Conservation (phyloP, 2,113 vertebrate species). For the Bucco capensis region DNA sequence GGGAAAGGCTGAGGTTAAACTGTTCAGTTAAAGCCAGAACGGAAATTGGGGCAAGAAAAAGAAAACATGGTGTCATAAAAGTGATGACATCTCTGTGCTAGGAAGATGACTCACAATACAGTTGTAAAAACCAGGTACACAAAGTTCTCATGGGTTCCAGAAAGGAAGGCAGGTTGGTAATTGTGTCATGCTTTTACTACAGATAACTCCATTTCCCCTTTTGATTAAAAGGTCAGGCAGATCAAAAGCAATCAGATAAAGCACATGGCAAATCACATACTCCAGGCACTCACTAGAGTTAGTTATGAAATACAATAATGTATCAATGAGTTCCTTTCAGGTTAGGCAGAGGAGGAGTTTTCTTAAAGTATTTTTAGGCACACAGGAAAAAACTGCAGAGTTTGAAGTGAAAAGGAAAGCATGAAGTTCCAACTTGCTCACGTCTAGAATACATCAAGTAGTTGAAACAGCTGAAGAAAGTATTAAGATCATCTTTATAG, state of each 20-base stretch:
- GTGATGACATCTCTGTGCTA: not conserved
- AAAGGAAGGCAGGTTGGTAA: not conserved
- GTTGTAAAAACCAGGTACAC: not conserved
- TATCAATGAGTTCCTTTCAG: not conserved
- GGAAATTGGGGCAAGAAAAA: slow-evolving; percentile 28
- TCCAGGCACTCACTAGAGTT: not conserved
- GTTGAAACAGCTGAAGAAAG: not conserved
- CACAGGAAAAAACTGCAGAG: not conserved
- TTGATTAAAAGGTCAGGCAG: not conserved
- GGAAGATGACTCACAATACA: slow-evolving; percentile 18
- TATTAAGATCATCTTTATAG: not conserved
- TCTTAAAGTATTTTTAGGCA: not conserved
- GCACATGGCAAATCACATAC: not conserved
- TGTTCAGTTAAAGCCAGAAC: not conserved
- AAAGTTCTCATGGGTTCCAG: not conserved
- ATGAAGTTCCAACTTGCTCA: not conserved
- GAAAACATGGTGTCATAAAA: not conserved
- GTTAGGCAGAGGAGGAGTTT: not conserved
- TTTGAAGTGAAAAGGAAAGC: not conserved
- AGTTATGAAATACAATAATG: not conserved
- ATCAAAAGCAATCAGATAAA: not conserved
- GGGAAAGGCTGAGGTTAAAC: not conserved
- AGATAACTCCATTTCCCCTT: not conserved
- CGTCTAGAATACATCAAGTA: not conserved
- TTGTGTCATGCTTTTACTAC: not conserved